Evolutionary conservation across 2,113 vertebrate species (phyloP), one percentile per base, ranked within the genome.

Genomic region (Apodemus speciosus): DNA sequence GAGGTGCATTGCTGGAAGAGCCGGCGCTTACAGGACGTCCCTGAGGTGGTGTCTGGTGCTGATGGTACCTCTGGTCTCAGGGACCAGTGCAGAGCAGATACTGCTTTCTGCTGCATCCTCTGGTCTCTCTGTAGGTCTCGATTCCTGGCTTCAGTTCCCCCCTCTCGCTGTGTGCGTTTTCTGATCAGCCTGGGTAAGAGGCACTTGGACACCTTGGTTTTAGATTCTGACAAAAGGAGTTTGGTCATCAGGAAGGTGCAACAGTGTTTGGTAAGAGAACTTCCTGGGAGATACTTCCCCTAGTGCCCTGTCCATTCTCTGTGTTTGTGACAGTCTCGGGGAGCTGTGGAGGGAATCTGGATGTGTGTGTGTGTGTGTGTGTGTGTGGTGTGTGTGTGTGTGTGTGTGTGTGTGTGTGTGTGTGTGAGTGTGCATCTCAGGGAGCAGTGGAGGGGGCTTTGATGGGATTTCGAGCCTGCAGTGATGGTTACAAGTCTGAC

Each of bases 261-360:
- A 93, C 97, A 98, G 51, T 99, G 98, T 86, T 76, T 99, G 98
- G 98, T 99, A 97, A 98, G 98, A 91, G 85, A 49, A 7, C 21
- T 46, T 80, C 23, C 10, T 77, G 43, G 30, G 27, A 13, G 66
- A 62, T 11, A 6, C 60, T 64, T 53, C 14, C 13, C 58, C 46
- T 27, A 2, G 1, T 15, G 9, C 32, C 51, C 66, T 46, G 30
- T 15, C 27, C 9, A 30, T 6, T 32, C 23, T 0, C 2, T 27
- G 13, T 14, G 4, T 15, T 15, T 72, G 13, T 43, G 35, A 35
- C 38, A 18, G 5, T 46, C 25, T 40, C 14, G 3, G 62, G 66
- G 72, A 76, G 27, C 27, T n/a, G 32, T 53, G 76, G 13, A 10
- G 13, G 56, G 32, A 23, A 32, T 58, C 72, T 72, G 69, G n/a